Base-by-base conservation (phyloP, 2,888 invertebrate species). In the Tipula confusa region DNA sequence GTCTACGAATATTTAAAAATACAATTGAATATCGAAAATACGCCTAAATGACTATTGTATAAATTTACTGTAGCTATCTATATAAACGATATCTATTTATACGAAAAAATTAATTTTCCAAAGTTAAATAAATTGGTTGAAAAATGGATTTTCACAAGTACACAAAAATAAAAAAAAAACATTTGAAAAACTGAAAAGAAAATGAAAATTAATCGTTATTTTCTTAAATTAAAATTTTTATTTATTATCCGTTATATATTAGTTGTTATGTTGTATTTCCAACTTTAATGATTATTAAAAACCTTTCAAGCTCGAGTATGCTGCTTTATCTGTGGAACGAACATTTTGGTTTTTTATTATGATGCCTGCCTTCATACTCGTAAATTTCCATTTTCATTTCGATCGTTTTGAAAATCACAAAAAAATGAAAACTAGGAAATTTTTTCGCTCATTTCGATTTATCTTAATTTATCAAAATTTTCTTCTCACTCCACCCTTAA, bases 141-240 rank as follows among this genome's bases (percentile, higher is more conserved):
- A 64, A 64, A 64, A 64, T 64, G 64, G 7, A 64, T 64, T 64
- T 64, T 64, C 64, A 18, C 1, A 18, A 18, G 48, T 64, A 64
- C n/a, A n/a, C n/a, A n/a, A n/a, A 33, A 33, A 33, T 33, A 33
- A 33, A 2, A 43, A 36, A 6, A 43, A 43, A 2, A 43, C 43
- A 2, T n/a, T n/a, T n/a, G n/a, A n/a, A n/a, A n/a, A n/a, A n/a
- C n/a, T n/a, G n/a, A 64, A 24, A 64, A 64, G 24, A 64, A 64
- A 64, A 64, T 64, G 64, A 64, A 64, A 64, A 64, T 64, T 24
- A 64, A 64, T 64, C 64, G 64, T 64, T 64, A 64, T 64, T 64
- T 64, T 64, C 64, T 64, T 24, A 64, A 64, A 64, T 64, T 64
- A 18, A 64, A 24, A 64, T 64, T 64, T 64, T 64, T 64, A 64